Base-by-base conservation (phyloP, 2,797 vertebrate genomes). In the Megalops cyprinoides region DNA sequence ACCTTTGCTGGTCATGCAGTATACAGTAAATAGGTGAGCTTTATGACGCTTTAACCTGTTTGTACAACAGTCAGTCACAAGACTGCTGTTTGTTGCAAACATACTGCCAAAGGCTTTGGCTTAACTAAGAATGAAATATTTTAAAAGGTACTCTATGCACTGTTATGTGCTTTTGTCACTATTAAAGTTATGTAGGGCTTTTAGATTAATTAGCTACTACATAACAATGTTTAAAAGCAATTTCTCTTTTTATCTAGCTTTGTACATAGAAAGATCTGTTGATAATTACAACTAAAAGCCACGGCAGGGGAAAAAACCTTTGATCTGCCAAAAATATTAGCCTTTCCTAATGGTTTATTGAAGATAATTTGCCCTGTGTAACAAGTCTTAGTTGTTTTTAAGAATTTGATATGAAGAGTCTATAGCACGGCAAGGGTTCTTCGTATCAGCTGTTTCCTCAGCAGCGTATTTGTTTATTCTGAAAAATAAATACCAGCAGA, bases 251-350 rank as follows among this genome's bases (percentile, higher is more conserved):
- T 88, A 87, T 87, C 84, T 58, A 55, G 77, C 82, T 67, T 39
- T 49, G 20, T 65, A 71, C 23, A 44, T 69, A 76, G 53, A 53
- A 60, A 82, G 62, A 78, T 74, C 80, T 85, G 85, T 85, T 79
- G 78, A 73, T 94, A 93, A 90, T 85, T 87, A 84, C 71, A 82
- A 82, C 91, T 91, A 91, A 91, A 92, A 91, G 82, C 84, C 87
- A 86, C 78, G 88, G 87, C 56, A 71, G 37, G 60, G 60, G 1
- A 42, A 79, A 67, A 84, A 87, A 90, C 83, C 90, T 94, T 92
- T 93, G 91, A 94, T 94, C 92, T 91, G 83, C 86, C 85, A 83
- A 89, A 93, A 93, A 93, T 91, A 94, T 92, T 90, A 87, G 87
- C 79, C 86, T 87, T n/a, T 86, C 80, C 77, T 88, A 89, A 91